Evolutionary conservation across 1,140 invertebrate species (phyloP), one percentile per base, ranked within the genome.

Genomic region (Chironomus striatipennis): DNA sequence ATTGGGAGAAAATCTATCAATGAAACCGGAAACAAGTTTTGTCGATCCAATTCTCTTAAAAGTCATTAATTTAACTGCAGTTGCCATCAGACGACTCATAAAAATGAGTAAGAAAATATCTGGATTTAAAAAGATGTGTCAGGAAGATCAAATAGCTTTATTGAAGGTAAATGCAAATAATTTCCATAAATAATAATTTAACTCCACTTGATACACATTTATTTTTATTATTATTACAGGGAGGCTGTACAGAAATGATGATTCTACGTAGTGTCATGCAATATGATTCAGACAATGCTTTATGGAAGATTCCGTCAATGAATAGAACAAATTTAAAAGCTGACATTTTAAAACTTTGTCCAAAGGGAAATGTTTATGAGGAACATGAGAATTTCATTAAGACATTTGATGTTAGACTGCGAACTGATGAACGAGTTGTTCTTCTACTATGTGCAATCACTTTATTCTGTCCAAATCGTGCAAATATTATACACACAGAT

Each of bases 101-200:
- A 94, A 95, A 82, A 95, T 96, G 91, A 90, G 93, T 0, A 96
- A 96, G 79, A 93, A 93, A 81, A 93, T 96, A 47, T 90, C 87
- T 77, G 91, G 89, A 21, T 97, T 95, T 80, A 93, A 91, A 81
- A 93, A 90, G 79, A 91, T 96, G 88, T 96, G 93, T 79, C 92
- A 95, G 79, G 92, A 94, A 78, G 94, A 96, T 84, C 94, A 96
- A 84, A 89, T 97, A 70, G 92, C 93, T 17, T 82, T 97, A 12
- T 81, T 97, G 0, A 97, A 98, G 83, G 73, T 73, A 73, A 42
- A 0, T 42, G n/a, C 2, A 18, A 24, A 12, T 73, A 1, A 73
- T 18, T 73, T 73, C 0, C 10, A 8, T 18, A 0, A 21, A 7
- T 67, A 17, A 70, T 18, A 70, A 70, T 18, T 18, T 70, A 70